These are phyloP conservation scores for Pangasius djambal DNA, from an alignment of 2,797 vertebrate genomes.

Conservation along the genomic window DNA sequence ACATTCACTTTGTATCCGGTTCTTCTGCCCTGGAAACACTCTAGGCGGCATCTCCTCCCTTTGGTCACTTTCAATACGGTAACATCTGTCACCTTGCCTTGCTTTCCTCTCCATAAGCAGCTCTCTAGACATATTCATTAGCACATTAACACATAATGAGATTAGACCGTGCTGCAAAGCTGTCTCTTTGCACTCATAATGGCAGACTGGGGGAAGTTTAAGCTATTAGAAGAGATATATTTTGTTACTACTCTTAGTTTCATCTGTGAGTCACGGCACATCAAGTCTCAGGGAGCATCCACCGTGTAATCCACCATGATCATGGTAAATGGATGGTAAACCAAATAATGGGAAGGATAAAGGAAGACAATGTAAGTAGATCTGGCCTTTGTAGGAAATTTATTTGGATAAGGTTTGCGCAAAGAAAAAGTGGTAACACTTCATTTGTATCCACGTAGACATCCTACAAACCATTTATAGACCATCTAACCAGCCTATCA, in stretches of 20 bases:
- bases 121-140: conserved; percentile 44
- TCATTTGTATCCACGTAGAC: background rate
- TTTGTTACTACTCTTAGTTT: conserved; percentile 41
- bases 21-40: background rate
- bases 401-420: background rate
- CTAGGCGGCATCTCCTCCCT: conserved; percentile 11
- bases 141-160: conserved; percentile 43
- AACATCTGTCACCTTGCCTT: conserved; percentile 14
- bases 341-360: background rate
- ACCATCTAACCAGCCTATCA: background rate
- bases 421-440: background rate
- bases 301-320: background rate
- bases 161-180: conserved; percentile 8
- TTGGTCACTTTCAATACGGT: background rate
- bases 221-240: conserved; percentile 40
- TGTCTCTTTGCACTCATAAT: conserved; percentile 22
- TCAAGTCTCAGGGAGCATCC: conserved; percentile 24
- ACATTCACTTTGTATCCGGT: background rate
- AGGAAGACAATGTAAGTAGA: background rate
- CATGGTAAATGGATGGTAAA: background rate
- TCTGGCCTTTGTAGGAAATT: background rate
- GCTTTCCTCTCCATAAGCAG: conserved; percentile 8
- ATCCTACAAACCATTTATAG: background rate
- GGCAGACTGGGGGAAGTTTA: background rate
- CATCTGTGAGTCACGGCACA: conserved; percentile 27